phyloP scores from a whole-genome alignment of 2,113 vertebrate species.

The Hyla sarda region DNA sequence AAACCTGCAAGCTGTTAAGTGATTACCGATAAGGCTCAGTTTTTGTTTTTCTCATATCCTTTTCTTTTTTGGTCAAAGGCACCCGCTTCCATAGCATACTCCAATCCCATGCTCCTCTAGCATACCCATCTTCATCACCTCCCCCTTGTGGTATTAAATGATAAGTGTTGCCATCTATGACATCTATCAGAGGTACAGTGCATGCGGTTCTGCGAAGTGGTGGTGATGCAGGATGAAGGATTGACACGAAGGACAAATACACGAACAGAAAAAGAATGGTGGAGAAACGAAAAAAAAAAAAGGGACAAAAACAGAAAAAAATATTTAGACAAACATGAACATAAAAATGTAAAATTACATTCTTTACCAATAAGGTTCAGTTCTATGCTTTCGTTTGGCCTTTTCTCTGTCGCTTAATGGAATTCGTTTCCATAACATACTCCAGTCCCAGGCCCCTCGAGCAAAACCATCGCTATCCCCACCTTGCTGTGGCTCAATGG shows the following conservation, averaged over 20 bases:
- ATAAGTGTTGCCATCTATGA: slow-evolving; percentile 91
- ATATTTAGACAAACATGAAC: slow-evolving; percentile 70
- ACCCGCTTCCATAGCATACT: slow-evolving; percentile 99
- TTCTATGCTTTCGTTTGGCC: slow-evolving; percentile 90
- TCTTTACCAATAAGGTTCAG: slow-evolving; percentile 96
- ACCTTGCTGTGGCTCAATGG: slow-evolving; percentile 96
- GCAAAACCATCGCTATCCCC: slow-evolving; percentile 98
- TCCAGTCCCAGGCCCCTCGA: slow-evolving; percentile 98
- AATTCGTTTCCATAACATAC: slow-evolving; percentile 96
- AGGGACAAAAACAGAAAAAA: slow-evolving; percentile 69
- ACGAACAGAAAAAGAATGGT: slow-evolving; percentile 63
- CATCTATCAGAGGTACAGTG: slow-evolving; percentile 98
- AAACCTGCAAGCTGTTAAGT: slow-evolving; percentile 76
- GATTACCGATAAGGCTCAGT: slow-evolving; percentile 99
- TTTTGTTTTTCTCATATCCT: slow-evolving; percentile 88
- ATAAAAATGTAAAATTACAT: slow-evolving; percentile 66
- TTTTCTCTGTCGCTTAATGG: slow-evolving; percentile 95
- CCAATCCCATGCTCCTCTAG: slow-evolving; percentile 99
- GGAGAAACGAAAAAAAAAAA: slow-evolving; percentile 68
- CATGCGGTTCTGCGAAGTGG: slow-evolving; percentile 87
- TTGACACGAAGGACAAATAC: slow-evolving; percentile 65
- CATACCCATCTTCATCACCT: slow-evolving; percentile 94
- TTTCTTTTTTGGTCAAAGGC: slow-evolving; percentile 89
- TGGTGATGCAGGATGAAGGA: slow-evolving; percentile 66
- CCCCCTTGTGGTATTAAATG: slow-evolving; percentile 89